A percentile compares a stretch with the other conserved stretches of the same genome.
These are phyloP conservation scores for Bombylius discolor DNA, from an alignment of 2,888 invertebrate genomes.

Conservation along the genomic window DNA sequence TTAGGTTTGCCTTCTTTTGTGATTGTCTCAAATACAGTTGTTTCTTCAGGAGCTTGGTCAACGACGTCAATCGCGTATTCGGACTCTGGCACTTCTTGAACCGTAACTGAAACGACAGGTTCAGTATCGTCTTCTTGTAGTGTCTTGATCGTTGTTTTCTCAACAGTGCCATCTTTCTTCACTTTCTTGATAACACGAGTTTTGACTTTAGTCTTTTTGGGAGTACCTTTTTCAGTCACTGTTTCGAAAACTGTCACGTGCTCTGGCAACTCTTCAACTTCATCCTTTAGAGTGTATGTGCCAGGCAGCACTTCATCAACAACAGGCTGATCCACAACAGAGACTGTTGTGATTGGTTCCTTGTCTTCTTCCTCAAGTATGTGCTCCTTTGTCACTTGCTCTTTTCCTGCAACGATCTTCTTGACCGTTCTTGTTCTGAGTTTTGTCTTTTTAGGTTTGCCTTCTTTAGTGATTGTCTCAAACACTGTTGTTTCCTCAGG, in stretches of 20 bases:
- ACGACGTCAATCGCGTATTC: slow-evolving; percentile 9
- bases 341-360: slow-evolving; percentile 27
- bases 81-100: slow-evolving; percentile 13
- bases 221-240: slow-evolving; percentile 18
- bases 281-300: no score
- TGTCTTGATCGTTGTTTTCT: slow-evolving; percentile 28
- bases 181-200: slow-evolving; percentile 15
- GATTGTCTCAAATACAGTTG: slow-evolving; percentile 15
- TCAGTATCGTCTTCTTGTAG: slow-evolving; percentile 24
- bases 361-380: slow-evolving; percentile 31
- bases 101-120: slow-evolving; percentile 23
- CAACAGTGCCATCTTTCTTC: slow-evolving; percentile 5
- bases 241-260: slow-evolving; percentile 21
- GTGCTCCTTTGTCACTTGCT: slow-evolving; percentile 31
- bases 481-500: slow-evolving; percentile 16
- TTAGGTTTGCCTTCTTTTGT: slow-evolving; percentile 23
- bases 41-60: slow-evolving; percentile 28
- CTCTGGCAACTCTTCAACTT: slow-evolving; percentile 28
- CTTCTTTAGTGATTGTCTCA: slow-evolving; percentile 14
- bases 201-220: slow-evolving; percentile 19
- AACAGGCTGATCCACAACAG: slow-evolving; percentile 18
- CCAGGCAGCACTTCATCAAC: slow-evolving; percentile 18
- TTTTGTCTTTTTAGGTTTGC: slow-evolving; percentile 22
- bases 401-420: slow-evolving; percentile 28
- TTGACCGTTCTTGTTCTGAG: slow-evolving; percentile 26